Base-by-base conservation (phyloP, 2,797 vertebrate species). In the Anableps anableps region DNA sequence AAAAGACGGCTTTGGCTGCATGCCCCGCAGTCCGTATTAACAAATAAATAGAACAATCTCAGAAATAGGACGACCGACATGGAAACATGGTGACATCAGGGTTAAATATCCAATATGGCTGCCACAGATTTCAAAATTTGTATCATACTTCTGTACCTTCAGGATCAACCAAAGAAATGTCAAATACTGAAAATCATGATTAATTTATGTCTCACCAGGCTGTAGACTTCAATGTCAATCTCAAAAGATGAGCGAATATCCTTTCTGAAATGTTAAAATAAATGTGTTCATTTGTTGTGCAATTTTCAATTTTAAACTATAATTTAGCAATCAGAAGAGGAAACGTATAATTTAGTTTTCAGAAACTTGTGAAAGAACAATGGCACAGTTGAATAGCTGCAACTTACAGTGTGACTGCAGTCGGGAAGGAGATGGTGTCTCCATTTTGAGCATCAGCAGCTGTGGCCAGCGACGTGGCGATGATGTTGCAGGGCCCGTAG, bases 171-270 rank as follows among this genome's bases (percentile, higher is more conserved):
- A 14, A n/a, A 14, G 5, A 17, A 17, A 62, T 6, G 38, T 41
- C 38, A n/a, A n/a, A n/a, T n/a, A n/a, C n/a, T n/a, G n/a, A n/a
- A n/a, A n/a, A n/a, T n/a, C n/a, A n/a, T 17, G 29, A 45, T 11
- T 8, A 2, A 21, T 5, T 36, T 36, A 14, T 23, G n/a, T 76
- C 95, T 96, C 82, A 97, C 96, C 96, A 97, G 86, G 84, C 96
- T 96, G 91, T 97, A 97, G 71, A 97, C 96, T 78, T 97, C 96
- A n/a, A 96, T 92, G 66, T 97, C 96, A n/a, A 97, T 96, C 76
- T 95, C 95, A 90, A 97, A 97, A 68, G 90, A 94, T 14, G 96
- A 89, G 41, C 93, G 92, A 76, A 96, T 94, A 43, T 96, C 94
- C 74, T 94, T 93, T 86, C 96, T 97, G 81, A 72, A 90, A 80